These are phyloP conservation scores for Caenorhabditis sulstoni DNA, from an alignment of 2,888 invertebrate genomes.

Conservation along the genomic window DNA sequence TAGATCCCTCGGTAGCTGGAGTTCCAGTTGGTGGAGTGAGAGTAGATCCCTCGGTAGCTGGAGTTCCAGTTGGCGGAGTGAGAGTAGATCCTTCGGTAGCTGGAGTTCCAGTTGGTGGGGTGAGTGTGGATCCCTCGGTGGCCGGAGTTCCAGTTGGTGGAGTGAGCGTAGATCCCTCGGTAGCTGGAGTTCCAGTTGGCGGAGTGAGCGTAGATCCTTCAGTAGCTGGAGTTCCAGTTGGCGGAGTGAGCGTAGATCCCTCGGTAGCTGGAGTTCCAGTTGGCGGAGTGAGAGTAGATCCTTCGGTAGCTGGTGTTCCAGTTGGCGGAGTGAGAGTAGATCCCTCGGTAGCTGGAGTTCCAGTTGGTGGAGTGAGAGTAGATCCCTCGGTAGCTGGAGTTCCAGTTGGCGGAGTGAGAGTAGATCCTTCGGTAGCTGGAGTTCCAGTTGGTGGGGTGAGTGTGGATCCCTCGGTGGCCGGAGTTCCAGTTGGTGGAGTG, in stretches of 20 bases:
- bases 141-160: slow-evolving; percentile 5
- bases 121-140: background rate
- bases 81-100: background rate
- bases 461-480: background rate
- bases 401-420: slow-evolving; percentile 1
- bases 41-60: background rate
- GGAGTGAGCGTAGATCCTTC: background rate
- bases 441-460: slow-evolving; percentile 1
- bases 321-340: slow-evolving; percentile 18
- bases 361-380: background rate
- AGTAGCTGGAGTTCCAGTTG: slow-evolving; percentile 8
- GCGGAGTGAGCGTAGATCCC: background rate
- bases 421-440: background rate
- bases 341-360: background rate
- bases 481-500: background rate
- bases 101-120: slow-evolving; percentile 23
- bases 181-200: slow-evolving; percentile 3
- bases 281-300: slow-evolving; percentile 4
- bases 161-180: background rate
- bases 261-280: background rate
- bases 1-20: background rate
- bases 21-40: slow-evolving; percentile 17
- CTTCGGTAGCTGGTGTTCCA: background rate
- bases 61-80: slow-evolving; percentile 4
- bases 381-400: background rate